Evolutionary conservation across 2,113 vertebrate species (phyloP), one percentile per base, ranked within the genome.

Genomic region (pig (Sus scrofa)): DNA sequence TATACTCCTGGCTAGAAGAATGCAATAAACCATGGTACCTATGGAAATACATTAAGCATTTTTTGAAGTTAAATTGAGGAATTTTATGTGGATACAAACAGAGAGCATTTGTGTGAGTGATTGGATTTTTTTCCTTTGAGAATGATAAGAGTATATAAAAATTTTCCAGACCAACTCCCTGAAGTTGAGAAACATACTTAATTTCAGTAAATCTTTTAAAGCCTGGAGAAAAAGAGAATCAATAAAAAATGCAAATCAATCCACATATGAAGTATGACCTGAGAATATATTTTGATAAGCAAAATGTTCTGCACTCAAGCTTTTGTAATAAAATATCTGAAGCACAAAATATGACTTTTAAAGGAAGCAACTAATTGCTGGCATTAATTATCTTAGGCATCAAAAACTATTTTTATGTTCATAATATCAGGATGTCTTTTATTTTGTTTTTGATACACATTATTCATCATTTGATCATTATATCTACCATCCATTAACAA

Each of bases 1-100:
- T 87, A 93, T 68, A 96, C 83, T 95, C 54, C 70, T 96, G 95
- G 70, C 91, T 95, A 96, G 91, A 96, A 97, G 96, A 97, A 95
- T 81, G 83, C 74, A 97, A 92, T 97, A 97, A 96, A 63, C 63
- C 32, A 73, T 56, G 20, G 52, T 95, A 87, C 91, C 89, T 96
- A 74, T 88, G 79, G 83, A 96, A 96, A 92, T 96, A 58, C 60
- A 93, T 82, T 96, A 96, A 97, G 56, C n/a, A 94, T 93, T 96
- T 95, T 68, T 93, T 89, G 93, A 94, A 91, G 78, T 96, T 95
- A 96, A 95, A 82, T 88, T 87, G 83, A 95, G 24, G 78, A 89
- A 93, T 96, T 96, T 96, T 87, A 86, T 91, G 92, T 65, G 60
- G 70, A 95, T 27, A 93, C 65, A 93, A 97, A 94, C 14, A 92